Evolutionary conservation across 2,888 invertebrate genomes (phyloP).

Genomic region (Pseudeuparius sepicola): DNA sequence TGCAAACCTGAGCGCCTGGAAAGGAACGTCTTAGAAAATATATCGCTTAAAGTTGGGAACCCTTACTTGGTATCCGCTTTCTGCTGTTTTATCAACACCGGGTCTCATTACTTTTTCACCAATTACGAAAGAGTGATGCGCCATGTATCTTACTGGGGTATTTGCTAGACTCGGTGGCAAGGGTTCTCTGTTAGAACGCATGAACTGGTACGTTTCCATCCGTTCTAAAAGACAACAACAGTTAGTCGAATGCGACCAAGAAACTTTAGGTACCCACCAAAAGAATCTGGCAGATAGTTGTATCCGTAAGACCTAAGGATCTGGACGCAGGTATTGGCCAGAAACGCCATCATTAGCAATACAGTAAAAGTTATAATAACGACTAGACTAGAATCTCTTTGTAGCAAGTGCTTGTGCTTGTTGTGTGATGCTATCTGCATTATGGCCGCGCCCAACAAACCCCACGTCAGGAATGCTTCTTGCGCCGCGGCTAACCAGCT

Average conservation of each 20-base stretch:
- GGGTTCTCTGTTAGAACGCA: conserved; percentile 53
- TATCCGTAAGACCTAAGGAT: conserved; percentile 66
- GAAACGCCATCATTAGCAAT: conserved; percentile 62
- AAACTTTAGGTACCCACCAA: conserved; percentile 51
- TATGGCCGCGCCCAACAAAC: conserved; percentile 66
- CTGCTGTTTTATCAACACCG: conserved; percentile 44
- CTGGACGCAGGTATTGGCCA: conserved; percentile 75
- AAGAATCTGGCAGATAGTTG: conserved; percentile 71
- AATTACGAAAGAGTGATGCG: conserved; percentile 60
- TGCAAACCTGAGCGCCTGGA: conserved; percentile 60
- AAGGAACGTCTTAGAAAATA: conserved; percentile 11
- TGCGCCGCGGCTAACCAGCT: conserved; percentile 85
- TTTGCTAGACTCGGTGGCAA: conserved; percentile 50
- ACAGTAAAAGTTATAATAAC: conserved; percentile 64
- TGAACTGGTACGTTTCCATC: conserved; percentile 58
- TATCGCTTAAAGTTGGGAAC: conserved; percentile 5
- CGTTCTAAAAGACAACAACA: conserved; percentile 56
- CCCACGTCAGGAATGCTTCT: conserved; percentile 85
- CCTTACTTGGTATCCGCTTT: conserved; percentile 67
- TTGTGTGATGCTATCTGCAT: conserved; percentile 75
- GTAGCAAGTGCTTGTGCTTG: conserved; percentile 53
- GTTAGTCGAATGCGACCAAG: too few relatives aligned
- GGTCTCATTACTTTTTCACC: conserved; percentile 57
- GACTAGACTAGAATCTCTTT: conserved; percentile 56
- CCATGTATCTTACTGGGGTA: conserved; percentile 56